Conservation (phyloP, 2,888 invertebrate genomes). For the Scaptomyza caliginosa region DNA sequence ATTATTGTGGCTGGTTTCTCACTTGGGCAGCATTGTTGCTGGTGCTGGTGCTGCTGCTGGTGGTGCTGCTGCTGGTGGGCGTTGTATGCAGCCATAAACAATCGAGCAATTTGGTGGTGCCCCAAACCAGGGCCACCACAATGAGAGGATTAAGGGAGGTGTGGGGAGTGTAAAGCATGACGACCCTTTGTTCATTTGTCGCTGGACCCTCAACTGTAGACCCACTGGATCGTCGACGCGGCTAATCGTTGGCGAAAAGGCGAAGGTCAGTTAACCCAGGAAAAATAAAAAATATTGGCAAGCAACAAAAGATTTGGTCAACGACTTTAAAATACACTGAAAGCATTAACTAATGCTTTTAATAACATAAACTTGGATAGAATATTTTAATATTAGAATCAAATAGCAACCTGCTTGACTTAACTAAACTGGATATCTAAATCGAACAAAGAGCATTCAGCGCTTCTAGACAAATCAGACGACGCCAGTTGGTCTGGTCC, state of each 20-base stretch:
- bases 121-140: conserved; percentile 42
- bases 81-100: conserved; percentile 80
- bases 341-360: too few relatives aligned
- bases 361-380: too few relatives aligned
- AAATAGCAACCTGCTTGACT: conserved; percentile 20
- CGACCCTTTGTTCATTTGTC: conserved; percentile 75
- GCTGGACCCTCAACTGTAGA: conserved; percentile 49
- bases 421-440: conserved; percentile 29
- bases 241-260: conserved; percentile 63
- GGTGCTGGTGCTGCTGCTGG: conserved; percentile 11
- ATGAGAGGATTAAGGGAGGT: not conserved
- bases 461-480: conserved; percentile 3
- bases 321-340: not conserved
- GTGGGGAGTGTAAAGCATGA: not conserved
- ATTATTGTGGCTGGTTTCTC: conserved; percentile 80
- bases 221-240: conserved; percentile 58
- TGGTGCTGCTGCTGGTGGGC: conserved; percentile 66
- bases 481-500: conserved; percentile 53
- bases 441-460: conserved; percentile 22
- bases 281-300: conserved; percentile 16
- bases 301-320: not conserved
- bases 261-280: conserved; percentile 71
- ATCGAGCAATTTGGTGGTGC: conserved; percentile 77
- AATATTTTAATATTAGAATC: conserved; percentile 2
- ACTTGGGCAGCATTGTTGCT: conserved; percentile 64